Conservation (phyloP, 2,888 invertebrate genomes). For the Timandra comae region DNA sequence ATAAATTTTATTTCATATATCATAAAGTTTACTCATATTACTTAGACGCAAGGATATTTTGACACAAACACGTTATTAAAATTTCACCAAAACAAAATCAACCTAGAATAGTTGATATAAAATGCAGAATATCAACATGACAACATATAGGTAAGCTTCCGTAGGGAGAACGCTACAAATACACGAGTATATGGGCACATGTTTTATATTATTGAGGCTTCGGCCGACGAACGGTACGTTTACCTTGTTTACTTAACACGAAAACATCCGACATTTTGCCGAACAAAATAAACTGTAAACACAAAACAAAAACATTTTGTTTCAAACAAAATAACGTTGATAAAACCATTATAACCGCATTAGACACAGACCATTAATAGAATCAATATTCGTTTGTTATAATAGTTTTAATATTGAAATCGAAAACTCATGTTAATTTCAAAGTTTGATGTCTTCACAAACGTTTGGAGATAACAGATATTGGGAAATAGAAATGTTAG, state of each 20-base stretch:
- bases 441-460: no score
- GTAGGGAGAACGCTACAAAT: constrained; percentile 43
- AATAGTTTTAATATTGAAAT: no score
- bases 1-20: no score
- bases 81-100: constrained; percentile 2
- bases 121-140: constrained; percentile 14
- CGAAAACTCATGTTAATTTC: no score
- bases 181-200: constrained; percentile 48
- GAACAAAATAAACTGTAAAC: constrained; percentile 30
- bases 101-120: constrained; percentile 13
- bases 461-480: not conserved
- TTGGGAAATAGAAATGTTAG: no score
- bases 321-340: constrained; percentile 1
- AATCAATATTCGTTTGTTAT: no score
- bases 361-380: no score
- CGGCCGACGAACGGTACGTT: constrained; percentile 38
- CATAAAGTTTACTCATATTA: no score
- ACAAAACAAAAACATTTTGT: constrained; percentile 2
- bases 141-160: constrained; percentile 25
- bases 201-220: constrained; percentile 72
- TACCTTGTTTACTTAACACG: constrained; percentile 56
- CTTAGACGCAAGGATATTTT: no score
- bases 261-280: constrained; percentile 22
- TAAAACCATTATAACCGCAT: no score
- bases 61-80: no score